These are phyloP conservation scores for Chelonus insularis DNA, from an alignment of 1,140 invertebrate species.

Conservation along the genomic window DNA sequence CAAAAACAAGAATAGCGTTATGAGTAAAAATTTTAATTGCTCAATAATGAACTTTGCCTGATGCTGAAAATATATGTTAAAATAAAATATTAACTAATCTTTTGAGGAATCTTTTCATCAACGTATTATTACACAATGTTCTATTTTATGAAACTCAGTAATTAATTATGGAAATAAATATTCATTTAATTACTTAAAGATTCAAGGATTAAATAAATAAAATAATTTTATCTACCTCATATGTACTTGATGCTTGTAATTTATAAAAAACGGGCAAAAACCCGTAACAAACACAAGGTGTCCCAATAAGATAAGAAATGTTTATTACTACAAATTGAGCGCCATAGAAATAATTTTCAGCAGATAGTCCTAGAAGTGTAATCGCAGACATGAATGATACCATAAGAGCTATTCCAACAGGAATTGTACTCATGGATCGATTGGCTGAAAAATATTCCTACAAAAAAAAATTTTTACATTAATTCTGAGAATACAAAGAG, in stretches of 20 bases:
- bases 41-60: too few relatives aligned
- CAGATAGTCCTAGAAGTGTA: conserved; percentile 85
- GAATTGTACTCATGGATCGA: conserved; percentile 73
- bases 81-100: too few relatives aligned
- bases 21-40: too few relatives aligned
- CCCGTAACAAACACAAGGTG: conserved; percentile 76
- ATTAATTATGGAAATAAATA: too few relatives aligned
- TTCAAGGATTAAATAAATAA: background rate
- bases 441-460: conserved; percentile 84
- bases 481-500: too few relatives aligned
- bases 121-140: too few relatives aligned
- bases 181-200: background rate
- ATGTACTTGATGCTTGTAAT: conserved; percentile 82
- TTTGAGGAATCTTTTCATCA: too few relatives aligned
- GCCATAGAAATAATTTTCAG: conserved; percentile 83
- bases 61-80: too few relatives aligned
- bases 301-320: conserved; percentile 77
- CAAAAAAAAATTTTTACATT: conserved; percentile 45
- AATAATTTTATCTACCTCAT: conserved; percentile 66
- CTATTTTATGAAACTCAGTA: too few relatives aligned
- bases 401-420: conserved; percentile 86
- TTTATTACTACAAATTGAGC: conserved; percentile 85
- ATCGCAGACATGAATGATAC: conserved; percentile 95
- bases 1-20: too few relatives aligned
- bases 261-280: conserved; percentile 90